These are phyloP conservation scores for Sclerurus mexicanus DNA, from an alignment of 2,113 vertebrate genomes.

Conservation along the genomic window DNA sequence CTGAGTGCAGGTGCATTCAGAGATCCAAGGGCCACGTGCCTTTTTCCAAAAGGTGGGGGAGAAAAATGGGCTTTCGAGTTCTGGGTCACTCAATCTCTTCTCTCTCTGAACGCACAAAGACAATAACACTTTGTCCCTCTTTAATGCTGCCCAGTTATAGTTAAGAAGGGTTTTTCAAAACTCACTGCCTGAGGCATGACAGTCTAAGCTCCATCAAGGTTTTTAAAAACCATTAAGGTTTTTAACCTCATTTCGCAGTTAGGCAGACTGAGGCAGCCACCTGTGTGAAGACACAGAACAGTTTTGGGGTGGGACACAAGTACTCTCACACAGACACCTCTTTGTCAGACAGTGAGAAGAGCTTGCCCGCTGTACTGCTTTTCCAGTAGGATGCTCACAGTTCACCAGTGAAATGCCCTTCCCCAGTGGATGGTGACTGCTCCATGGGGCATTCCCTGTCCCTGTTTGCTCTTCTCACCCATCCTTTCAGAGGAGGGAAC, in stretches of 20 bases:
- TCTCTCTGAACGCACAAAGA: background rate
- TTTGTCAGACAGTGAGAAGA: background rate
- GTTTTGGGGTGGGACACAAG: background rate
- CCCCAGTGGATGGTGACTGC: background rate
- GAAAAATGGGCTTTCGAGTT: background rate
- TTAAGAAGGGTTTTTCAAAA: background rate
- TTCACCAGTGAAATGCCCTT: background rate
- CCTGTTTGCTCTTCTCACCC: accelerated
- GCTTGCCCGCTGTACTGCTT: background rate
- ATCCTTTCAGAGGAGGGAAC: accelerated
- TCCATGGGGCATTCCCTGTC: background rate
- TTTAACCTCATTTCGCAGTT: background rate
- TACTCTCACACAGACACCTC: background rate
- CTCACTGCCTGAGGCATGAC: background rate
- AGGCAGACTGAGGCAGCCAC: background rate
- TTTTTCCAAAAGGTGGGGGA: background rate
- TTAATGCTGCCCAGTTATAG: background rate
- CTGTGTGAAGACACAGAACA: background rate
- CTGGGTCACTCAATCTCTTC: background rate
- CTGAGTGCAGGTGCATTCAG: background rate
- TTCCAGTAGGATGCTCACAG: background rate
- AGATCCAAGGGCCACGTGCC: background rate
- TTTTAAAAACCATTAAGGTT: background rate
- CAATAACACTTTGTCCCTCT: background rate
- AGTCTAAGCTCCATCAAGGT: background rate